phyloP scores from a whole-genome alignment of 2,888 invertebrate genomes.

The Metopia argyrocephala region DNA sequence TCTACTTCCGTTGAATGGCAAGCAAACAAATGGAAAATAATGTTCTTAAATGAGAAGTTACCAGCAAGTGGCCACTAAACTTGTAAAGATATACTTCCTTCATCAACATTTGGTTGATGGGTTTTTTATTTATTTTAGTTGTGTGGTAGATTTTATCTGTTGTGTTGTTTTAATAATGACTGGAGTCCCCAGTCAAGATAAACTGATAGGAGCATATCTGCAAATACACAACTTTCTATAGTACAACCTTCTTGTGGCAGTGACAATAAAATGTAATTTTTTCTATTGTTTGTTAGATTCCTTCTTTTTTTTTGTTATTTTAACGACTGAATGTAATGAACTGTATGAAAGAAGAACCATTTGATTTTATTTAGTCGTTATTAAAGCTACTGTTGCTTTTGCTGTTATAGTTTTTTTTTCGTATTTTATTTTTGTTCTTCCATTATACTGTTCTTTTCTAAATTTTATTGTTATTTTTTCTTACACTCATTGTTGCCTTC shows the following conservation, averaged over 20 bases:
- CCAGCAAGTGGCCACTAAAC: slow-evolving; percentile 8
- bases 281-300: slow-evolving; percentile 46
- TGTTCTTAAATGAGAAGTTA: slow-evolving; percentile 2
- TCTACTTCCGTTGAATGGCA: slow-evolving; percentile 18
- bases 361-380: not conserved
- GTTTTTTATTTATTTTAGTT: slow-evolving; percentile 2
- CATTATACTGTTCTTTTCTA: no score
- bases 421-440: slow-evolving; percentile 23
- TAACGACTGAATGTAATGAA: not conserved
- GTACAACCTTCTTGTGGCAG: slow-evolving; percentile 27
- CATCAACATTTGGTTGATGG: not conserved
- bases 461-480: slow-evolving; percentile 44
- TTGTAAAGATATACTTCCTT: not conserved
- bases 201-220: not conserved
- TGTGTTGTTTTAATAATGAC: no score
- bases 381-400: not conserved
- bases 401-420: slow-evolving; percentile 9
- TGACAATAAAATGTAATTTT: slow-evolving; percentile 56
- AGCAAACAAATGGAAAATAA: not conserved
- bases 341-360: not conserved
- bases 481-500: slow-evolving; percentile 14
- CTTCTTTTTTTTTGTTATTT: not conserved
- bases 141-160: not conserved
- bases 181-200: no score
- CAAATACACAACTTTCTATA: not conserved